Base-by-base conservation (phyloP, 2,113 vertebrate genomes). In the Puma concolor region DNA sequence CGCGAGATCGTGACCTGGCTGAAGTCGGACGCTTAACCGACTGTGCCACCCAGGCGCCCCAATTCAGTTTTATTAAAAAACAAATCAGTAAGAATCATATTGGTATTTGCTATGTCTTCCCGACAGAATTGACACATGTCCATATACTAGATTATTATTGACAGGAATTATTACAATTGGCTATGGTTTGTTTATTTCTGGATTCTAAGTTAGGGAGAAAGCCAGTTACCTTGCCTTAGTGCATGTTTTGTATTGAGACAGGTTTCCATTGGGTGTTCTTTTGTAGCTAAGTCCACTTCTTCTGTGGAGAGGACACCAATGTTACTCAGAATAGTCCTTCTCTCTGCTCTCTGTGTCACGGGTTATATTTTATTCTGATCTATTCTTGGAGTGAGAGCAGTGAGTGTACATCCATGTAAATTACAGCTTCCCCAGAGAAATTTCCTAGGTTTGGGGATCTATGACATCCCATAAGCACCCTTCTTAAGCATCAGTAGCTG, bases 1-100 rank as follows among this genome's bases (percentile, higher is more conserved):
- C n/a, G n/a, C n/a, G n/a, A n/a, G n/a, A n/a, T n/a, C n/a, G n/a
- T n/a, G n/a, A n/a, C n/a, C n/a, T n/a, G n/a, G n/a, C n/a, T n/a
- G n/a, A n/a, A n/a, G n/a, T n/a, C n/a, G n/a, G n/a, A n/a, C n/a
- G n/a, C n/a, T n/a, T n/a, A n/a, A n/a, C n/a, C n/a, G n/a, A n/a
- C n/a, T n/a, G n/a, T n/a, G n/a, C n/a, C n/a, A n/a, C n/a, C n/a
- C n/a, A n/a, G n/a, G n/a, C n/a, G n/a, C n/a, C n/a, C n/a, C 31
- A 72, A 81, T 89, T 88, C 66, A 74, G 29, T 93, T 94, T 88
- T 9, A 38, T 76, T 44, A 69, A 2, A 94, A 60, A 88, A 88
- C n/a, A 91, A 82, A 52, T 90, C 31, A n/a, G 52, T 88, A 80
- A 94, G 82, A 93, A 79, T 52, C 93, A 54, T 15, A 89, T 19